A percentile compares a stretch with the other conserved stretches of the same genome.
phyloP scores from a whole-genome alignment of 1,140 invertebrate genomes.

The Elymnias hypermnestra region DNA sequence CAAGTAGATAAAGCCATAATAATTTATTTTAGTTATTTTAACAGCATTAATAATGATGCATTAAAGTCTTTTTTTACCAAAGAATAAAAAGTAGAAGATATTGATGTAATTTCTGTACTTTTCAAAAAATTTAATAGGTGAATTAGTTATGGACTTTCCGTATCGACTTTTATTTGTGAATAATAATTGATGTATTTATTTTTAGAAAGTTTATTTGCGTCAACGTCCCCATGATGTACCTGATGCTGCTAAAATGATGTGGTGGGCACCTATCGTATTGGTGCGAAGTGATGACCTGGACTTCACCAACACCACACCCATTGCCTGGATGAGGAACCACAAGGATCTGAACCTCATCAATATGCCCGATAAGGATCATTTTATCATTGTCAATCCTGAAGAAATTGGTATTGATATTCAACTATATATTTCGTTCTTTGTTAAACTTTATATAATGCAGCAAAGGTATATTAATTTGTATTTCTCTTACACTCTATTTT shows the following conservation, averaged over 20 bases:
- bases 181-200: slow-evolving; percentile 2
- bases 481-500: too few relatives aligned
- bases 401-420: slow-evolving; percentile 80
- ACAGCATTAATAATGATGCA: too few relatives aligned
- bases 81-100: too few relatives aligned
- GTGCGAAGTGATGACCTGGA: slow-evolving; percentile 76
- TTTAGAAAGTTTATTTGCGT: slow-evolving; percentile 81
- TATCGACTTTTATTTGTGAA: not conserved
- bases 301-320: slow-evolving; percentile 74
- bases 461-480: too few relatives aligned
- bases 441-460: too few relatives aligned
- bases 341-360: slow-evolving; percentile 70
- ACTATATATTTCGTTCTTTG: slow-evolving; percentile 1
- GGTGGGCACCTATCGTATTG: slow-evolving; percentile 83
- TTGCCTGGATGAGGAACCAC: slow-evolving; percentile 77
- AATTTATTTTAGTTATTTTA: too few relatives aligned
- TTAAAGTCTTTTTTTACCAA: too few relatives aligned
- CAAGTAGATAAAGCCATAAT: too few relatives aligned
- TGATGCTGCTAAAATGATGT: slow-evolving; percentile 79
- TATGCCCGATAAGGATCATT: slow-evolving; percentile 76
- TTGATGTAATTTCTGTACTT: too few relatives aligned
- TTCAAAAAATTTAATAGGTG: too few relatives aligned
- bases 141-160: too few relatives aligned
- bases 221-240: slow-evolving; percentile 81
- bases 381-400: slow-evolving; percentile 87